Evolutionary conservation across 2,113 vertebrate genomes (phyloP).

Genomic region (Strix uralensis): DNA sequence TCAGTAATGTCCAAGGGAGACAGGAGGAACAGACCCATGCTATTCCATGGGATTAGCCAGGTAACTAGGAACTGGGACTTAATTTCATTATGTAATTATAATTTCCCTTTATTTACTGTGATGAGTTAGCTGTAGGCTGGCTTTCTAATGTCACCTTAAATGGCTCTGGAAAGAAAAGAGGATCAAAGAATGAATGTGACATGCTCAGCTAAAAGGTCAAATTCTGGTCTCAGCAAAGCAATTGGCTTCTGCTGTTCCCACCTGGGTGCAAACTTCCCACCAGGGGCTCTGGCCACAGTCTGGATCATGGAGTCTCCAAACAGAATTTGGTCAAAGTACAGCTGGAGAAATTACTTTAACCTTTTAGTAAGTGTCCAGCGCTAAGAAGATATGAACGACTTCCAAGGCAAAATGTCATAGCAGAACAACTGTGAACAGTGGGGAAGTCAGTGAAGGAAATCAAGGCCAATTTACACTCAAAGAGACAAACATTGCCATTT

Average conservation of each 20-base stretch:
- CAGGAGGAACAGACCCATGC: background rate
- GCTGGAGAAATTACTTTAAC: conserved; percentile 28
- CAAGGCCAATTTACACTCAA: background rate
- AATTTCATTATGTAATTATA: background rate
- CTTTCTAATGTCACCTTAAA: background rate
- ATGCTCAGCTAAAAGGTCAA: conserved; percentile 7
- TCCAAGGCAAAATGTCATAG: conserved; percentile 16
- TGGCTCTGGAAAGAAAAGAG: background rate
- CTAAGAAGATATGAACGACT: background rate
- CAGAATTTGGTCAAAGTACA: background rate
- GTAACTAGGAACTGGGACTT: background rate
- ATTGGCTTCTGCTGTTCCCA: background rate
- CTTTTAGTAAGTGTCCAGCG: background rate
- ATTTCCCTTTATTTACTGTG: background rate
- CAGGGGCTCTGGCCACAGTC: background rate
- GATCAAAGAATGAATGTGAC: fast-evolving
- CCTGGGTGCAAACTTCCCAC: background rate
- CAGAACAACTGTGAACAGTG: background rate
- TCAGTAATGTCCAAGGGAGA: background rate
- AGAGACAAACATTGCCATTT: background rate
- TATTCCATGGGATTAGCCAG: background rate
- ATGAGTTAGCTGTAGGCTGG: background rate
- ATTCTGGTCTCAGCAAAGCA: background rate
- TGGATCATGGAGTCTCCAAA: background rate
- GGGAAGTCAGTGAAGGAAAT: background rate